Percentiles rank a stretch among this genome's conserved stretches.
Evolutionary conservation across 2,113 vertebrate species (phyloP).

Genomic region (Cygnus atratus): DNA sequence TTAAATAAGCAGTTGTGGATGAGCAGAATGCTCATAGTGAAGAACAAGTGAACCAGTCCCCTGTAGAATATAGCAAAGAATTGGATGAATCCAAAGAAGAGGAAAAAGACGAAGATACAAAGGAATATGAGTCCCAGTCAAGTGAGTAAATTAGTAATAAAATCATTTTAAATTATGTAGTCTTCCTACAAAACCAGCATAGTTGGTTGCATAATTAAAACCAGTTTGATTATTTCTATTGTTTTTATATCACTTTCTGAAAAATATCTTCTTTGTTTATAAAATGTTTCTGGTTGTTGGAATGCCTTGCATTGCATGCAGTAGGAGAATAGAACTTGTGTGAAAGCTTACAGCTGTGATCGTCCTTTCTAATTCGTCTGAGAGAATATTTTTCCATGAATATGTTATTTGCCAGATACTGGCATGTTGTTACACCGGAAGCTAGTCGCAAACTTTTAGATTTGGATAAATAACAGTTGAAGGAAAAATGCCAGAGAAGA

Average conservation of each 20-base stretch:
- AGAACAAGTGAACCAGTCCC: conserved; percentile 81
- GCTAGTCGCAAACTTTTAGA: not conserved
- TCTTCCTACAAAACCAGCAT: not conserved
- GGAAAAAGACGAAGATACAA: conserved; percentile 90
- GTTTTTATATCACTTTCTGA: not conserved
- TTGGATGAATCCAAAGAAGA: conserved; percentile 89
- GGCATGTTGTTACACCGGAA: not conserved
- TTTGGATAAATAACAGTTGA: not conserved
- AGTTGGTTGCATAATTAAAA: not conserved
- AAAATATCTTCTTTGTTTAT: not conserved
- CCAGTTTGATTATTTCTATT: not conserved
- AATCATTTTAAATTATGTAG: not conserved
- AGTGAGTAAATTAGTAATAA: conserved; percentile 71
- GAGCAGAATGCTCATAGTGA: conserved; percentile 89
- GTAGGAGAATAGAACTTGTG: not conserved
- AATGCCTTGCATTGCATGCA: not conserved
- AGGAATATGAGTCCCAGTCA: conserved; percentile 80
- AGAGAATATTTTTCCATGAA: not conserved
- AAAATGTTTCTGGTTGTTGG: not conserved
- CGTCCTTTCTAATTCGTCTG: not conserved
- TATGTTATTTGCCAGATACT: not conserved
- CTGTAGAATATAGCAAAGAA: conserved; percentile 84
- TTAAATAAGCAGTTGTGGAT: conserved; percentile 84
- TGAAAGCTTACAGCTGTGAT: not conserved
- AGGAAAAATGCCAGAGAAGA: not conserved